Percentiles rank a stretch among this genome's conserved stretches.
phyloP scores from a whole-genome alignment of 1,140 invertebrate genomes.

The Ylistrum balloti region DNA sequence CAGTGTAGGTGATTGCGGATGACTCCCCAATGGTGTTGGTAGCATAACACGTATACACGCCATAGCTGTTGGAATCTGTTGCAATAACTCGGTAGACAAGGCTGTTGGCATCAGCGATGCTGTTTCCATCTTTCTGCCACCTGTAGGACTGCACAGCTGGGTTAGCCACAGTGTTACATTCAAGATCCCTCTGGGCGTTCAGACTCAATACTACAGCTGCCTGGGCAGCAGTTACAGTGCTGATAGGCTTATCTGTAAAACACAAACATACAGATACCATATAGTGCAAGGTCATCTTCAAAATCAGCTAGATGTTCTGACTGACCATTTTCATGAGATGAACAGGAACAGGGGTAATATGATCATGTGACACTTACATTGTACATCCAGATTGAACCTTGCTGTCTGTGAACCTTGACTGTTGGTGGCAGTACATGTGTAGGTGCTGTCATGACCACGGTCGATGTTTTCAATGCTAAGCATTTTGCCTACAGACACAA shows the following conservation, averaged over 20 bases:
- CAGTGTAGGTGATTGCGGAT: not conserved
- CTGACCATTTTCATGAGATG: no score
- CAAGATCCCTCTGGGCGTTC: not conserved
- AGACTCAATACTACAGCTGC: not conserved
- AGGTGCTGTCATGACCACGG: slow-evolving; percentile 2
- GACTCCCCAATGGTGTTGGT: slow-evolving; percentile 23
- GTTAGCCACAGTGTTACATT: slow-evolving; percentile 19
- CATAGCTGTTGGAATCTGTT: not conserved
- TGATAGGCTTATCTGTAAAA: not conserved
- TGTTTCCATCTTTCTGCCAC: slow-evolving; percentile 25
- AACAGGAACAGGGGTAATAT: no score
- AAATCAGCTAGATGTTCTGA: no score
- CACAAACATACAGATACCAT: no score
- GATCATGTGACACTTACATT: slow-evolving; percentile 7
- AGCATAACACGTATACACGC: not conserved
- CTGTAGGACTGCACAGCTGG: not conserved
- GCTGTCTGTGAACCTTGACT: not conserved
- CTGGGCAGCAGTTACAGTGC: not conserved
- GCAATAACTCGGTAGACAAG: slow-evolving; percentile 10
- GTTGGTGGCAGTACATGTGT: not conserved
- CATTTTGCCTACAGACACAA: not conserved
- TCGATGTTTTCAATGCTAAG: not conserved
- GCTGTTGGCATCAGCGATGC: not conserved
- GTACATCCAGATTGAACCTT: not conserved
- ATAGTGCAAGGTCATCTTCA: no score